Evolutionary conservation across 2,797 vertebrate species (phyloP).

Genomic region (Monodelphis domestica): DNA sequence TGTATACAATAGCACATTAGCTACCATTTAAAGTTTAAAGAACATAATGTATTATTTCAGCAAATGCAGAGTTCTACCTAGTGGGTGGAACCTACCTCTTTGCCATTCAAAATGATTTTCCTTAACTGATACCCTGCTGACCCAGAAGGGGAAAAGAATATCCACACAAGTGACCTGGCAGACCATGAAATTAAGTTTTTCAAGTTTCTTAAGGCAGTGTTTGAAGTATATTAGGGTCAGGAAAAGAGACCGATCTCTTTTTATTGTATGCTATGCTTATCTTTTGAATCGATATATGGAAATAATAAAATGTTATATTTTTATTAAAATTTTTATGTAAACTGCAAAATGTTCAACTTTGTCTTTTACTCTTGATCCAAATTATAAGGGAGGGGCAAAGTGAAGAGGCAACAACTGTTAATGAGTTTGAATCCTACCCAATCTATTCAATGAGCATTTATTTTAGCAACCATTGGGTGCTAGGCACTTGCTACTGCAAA

Average conservation of each 20-base stretch:
- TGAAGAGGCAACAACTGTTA: background rate
- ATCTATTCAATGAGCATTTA: background rate
- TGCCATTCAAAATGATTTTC: background rate
- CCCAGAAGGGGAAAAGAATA: constrained; percentile 53
- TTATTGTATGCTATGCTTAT: background rate
- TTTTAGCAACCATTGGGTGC: background rate
- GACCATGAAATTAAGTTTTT: background rate
- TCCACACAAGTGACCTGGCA: constrained; percentile 52
- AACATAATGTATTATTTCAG: constrained; percentile 13
- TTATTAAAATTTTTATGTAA: background rate
- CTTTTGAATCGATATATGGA: background rate
- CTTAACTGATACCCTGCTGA: constrained; percentile 55
- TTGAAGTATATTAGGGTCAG: background rate
- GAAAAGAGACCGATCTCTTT: constrained; percentile 37
- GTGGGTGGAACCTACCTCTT: background rate
- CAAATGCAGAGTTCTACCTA: background rate
- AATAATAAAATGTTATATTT: constrained; percentile 7
- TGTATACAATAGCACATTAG: background rate
- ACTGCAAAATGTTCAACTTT: background rate
- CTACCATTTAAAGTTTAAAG: constrained; percentile 1
- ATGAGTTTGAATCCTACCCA: background rate
- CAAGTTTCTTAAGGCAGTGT: background rate
- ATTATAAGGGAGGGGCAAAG: constrained; percentile 9
- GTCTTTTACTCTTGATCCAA: background rate
- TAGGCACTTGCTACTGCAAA: background rate